Evolutionary conservation across 2,797 vertebrate genomes (phyloP).

Genomic region (Pseudomugil tenellus): DNA sequence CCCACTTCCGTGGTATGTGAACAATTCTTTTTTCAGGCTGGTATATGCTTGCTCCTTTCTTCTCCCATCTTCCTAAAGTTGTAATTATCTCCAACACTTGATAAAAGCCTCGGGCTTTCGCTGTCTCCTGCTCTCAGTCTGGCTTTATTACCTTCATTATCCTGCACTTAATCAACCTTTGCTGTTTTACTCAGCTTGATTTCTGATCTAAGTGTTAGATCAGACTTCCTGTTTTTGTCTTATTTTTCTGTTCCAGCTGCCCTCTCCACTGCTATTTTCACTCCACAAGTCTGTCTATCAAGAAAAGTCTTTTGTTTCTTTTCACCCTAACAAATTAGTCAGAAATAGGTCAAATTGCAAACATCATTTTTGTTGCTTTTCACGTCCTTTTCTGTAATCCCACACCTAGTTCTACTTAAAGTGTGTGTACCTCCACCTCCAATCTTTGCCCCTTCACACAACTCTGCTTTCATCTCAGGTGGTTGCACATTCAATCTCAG

Average conservation of each 20-base stretch:
- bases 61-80: conserved; percentile 26
- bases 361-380: background rate
- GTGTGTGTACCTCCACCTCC: conserved; percentile 38
- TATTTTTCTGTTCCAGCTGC: background rate
- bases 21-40: conserved; percentile 34
- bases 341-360: conserved; percentile 35
- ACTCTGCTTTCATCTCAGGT: conserved; percentile 42
- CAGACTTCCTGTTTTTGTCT: background rate
- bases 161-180: conserved; percentile 56
- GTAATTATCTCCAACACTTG: conserved; percentile 63
- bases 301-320: conserved; percentile 11
- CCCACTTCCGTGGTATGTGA: background rate
- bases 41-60: conserved; percentile 22
- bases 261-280: background rate
- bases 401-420: conserved; percentile 21
- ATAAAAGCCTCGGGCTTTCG: conserved; percentile 48
- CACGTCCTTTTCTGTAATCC: conserved; percentile 13
- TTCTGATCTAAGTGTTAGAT: conserved; percentile 22
- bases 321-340: conserved; percentile 16
- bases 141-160: conserved; percentile 58
- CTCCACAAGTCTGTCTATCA: background rate
- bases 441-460: conserved; percentile 12
- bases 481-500: conserved; percentile 45
- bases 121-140: conserved; percentile 45
- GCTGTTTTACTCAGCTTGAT: conserved; percentile 12